These are phyloP conservation scores for Arizona elegans DNA, from an alignment of 2,113 vertebrate species.

Conservation along the genomic window DNA sequence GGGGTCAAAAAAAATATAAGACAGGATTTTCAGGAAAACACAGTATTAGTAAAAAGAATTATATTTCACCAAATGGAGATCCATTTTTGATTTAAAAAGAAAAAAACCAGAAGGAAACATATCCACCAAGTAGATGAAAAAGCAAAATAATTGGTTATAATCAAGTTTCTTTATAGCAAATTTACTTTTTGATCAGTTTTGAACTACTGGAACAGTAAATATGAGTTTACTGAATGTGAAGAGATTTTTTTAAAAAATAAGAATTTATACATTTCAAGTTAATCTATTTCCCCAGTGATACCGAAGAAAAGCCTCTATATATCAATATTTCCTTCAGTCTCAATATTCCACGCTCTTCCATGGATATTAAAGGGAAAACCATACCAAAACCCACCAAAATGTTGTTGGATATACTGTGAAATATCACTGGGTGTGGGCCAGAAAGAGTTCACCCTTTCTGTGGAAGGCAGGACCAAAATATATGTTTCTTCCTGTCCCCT, in stretches of 20 bases:
- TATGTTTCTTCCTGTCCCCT: neutral
- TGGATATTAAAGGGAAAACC: neutral
- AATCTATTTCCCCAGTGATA: neutral
- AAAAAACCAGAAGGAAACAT: too few species aligned
- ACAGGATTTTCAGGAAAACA: too few species aligned
- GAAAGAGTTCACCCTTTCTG: neutral
- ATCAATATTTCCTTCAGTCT: neutral
- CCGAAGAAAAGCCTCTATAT: neutral
- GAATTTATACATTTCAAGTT: neutral
- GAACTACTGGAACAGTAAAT: neutral
- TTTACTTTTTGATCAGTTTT: neutral
- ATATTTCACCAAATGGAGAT: too few species aligned
- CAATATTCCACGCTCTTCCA: neutral
- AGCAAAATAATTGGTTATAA: neutral
- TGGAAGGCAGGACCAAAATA: neutral
- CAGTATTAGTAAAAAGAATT: too few species aligned
- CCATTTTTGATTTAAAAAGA: too few species aligned
- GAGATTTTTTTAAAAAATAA: neutral
- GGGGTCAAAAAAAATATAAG: too few species aligned
- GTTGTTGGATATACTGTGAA: neutral
- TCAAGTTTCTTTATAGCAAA: neutral
- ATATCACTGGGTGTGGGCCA: neutral
- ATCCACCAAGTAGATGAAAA: too few species aligned
- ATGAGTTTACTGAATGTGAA: neutral
- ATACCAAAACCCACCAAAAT: neutral